Evolutionary conservation across 2,797 vertebrate species (phyloP), one percentile per base, ranked within the genome.

Genomic region (Notolepis coatsorum): DNA sequence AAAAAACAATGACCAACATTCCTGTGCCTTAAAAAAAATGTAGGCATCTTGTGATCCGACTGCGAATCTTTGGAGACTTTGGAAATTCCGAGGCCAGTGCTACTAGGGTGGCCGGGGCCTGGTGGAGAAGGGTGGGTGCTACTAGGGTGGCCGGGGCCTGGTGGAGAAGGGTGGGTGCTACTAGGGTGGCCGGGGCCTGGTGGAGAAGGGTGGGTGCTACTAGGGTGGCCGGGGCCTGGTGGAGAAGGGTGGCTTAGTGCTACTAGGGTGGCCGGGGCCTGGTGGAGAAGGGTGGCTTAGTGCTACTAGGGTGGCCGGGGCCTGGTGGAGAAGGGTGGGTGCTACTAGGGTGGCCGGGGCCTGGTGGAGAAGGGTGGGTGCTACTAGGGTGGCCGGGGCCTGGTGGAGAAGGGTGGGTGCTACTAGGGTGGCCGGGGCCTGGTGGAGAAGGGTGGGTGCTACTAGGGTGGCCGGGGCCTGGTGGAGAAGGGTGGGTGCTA

Each of bases 41-140:
- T 5, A 73, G 51, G 73, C 61, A 71, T 76, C 81, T 84, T 80
- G 64, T 83, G 70, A 71, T 80, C 71, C 82, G 74, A 82, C 66
- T 73, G 84, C 55, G 80, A 57, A 80, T 82, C 65, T 72, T 74
- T 72, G 73, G 49, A 47, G 48, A 37, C 25, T n/a, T n/a, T 24
- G 58, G 27, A 57, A 31, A 49, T 27, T 9, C 24, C 21, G 38
- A 42, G 35, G 25, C 31, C 43, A 12, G n/a, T 47, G 18, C 7
- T 39, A 47, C 35, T 38, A 28, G 15, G 17, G 13, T 45, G 5
- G 10, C 15, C 33, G 28, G 35, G 18, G 35, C 9, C 15, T 33
- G 30, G 49, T 21, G 50, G 52, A 48, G 30, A 43, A 31, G 18
- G 75, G 21, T 0, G 60, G 70, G n/a, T n/a, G n/a, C n/a, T 39